Base-by-base conservation (phyloP, 2,888 invertebrate genomes). In the Galerucella calmariensis region DNA sequence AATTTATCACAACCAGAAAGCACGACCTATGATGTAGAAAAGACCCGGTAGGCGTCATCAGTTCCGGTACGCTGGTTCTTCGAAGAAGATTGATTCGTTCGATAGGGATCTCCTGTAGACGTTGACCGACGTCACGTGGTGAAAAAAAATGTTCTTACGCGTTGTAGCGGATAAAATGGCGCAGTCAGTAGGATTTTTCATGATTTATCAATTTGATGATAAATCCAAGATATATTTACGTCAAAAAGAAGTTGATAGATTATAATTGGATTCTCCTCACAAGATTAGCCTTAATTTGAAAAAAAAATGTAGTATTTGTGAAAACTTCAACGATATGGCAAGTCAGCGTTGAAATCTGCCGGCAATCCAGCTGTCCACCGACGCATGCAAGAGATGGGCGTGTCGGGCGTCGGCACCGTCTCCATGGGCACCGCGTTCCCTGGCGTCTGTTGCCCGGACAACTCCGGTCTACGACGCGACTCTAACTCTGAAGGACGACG, bases 361-460 rank as follows among this genome's bases (percentile, higher is more conserved):
- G 80, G 83, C 82, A 79, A 78, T 80, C 82, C 77, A 73, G 82
- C 82, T 87, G 67, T 69, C 48, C 58, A 67, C 85, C 85, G 86
- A 86, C 77, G 77, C 77, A 73, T 63, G 73, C 73, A 73, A 73
- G 75, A 75, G 79, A 82, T 81, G 81, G 83, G 81, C 81, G 82
- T 83, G 87, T 87, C 89, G 87, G 84, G 85, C 83, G 85, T 83
- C 85, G 84, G 83, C 85, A 83, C 78, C 86, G 82, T 83, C 78
- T 77, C 81, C 81, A 80, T 81, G 82, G 81, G 73, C 79, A 83
- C 83, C 84, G 83, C 80, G 78, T 78, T 69, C 72, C 72, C 72
- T 70, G 74, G 87, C 87, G 88, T 88, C 88, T 87, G 88, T 88
- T 87, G 86, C 88, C 88, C 87, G 87, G 86, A 88, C 85, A 86